phyloP scores from a whole-genome alignment of 1,140 invertebrate genomes.

The Protaetia brevitarsis region DNA sequence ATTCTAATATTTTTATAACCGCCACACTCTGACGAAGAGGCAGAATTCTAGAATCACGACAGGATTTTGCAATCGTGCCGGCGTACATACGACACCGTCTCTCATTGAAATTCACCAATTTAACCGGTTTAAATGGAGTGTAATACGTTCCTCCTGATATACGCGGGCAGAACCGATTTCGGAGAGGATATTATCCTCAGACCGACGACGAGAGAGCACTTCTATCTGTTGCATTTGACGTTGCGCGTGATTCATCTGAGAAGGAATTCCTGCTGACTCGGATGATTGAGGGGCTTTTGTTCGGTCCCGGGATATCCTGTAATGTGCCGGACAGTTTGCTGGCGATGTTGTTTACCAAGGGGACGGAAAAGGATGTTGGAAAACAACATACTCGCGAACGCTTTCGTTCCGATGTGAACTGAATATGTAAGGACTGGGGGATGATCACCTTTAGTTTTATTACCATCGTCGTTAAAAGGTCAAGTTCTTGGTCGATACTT shows the following conservation, averaged over 20 bases:
- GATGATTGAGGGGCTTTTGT: not conserved
- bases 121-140: not conserved
- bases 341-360: not conserved
- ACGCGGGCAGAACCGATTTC: not conserved
- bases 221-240: slow-evolving; percentile 17
- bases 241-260: not conserved
- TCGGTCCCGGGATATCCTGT: not conserved
- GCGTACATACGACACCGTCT: no score
- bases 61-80: no score
- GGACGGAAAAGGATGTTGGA: not conserved
- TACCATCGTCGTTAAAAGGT: no score
- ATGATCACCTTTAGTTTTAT: no score
- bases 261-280: slow-evolving; percentile 15
- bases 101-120: not conserved
- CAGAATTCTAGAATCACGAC: no score
- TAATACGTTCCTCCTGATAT: not conserved
- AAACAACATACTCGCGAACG: not conserved
- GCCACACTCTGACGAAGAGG: no score
- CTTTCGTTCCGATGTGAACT: not conserved
- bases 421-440: no score
- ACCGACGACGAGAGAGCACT: not conserved
- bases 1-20: no score
- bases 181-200: not conserved
- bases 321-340: not conserved
- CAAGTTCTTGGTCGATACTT: no score